Evolutionary conservation across 2,888 invertebrate genomes (phyloP).

Genomic region (Eilema griseolum): DNA sequence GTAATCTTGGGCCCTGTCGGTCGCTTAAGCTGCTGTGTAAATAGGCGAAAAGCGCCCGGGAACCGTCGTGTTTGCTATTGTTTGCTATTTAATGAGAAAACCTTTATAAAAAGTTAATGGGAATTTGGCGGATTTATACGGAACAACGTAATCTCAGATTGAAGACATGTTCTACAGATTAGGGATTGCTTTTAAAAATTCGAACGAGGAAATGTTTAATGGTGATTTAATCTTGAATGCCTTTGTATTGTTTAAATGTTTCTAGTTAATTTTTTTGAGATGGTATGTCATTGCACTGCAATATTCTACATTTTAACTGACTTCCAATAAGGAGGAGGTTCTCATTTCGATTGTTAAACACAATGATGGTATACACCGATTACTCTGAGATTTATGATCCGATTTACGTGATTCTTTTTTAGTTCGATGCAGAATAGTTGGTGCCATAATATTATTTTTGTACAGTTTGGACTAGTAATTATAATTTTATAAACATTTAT

Average conservation of each 20-base stretch:
- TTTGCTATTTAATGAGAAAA: conserved; percentile 55
- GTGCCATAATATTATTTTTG: too few relatives aligned
- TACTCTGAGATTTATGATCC: too few relatives aligned
- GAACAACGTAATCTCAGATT: conserved; percentile 35
- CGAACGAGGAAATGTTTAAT: not conserved
- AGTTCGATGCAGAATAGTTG: too few relatives aligned
- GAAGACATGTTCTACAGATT: conserved; percentile 25
- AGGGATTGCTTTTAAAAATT: not conserved
- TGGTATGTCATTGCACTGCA: too few relatives aligned
- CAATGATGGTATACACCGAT: too few relatives aligned
- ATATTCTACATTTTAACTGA: too few relatives aligned
- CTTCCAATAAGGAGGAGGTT: too few relatives aligned
- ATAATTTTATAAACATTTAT: too few relatives aligned
- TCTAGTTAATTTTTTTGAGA: too few relatives aligned
- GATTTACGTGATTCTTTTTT: too few relatives aligned
- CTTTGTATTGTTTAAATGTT: not conserved
- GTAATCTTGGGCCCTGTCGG: conserved; percentile 57
- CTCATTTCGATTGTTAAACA: too few relatives aligned
- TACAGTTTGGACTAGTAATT: too few relatives aligned
- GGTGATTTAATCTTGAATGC: not conserved
- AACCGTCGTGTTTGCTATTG: conserved; percentile 45
- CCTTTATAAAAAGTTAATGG: conserved; percentile 56
- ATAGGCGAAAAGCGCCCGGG: conserved; percentile 46
- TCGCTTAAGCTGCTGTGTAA: conserved; percentile 60
- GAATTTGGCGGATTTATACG: conserved; percentile 45